These are phyloP conservation scores for Ariolimax columbianus DNA, from an alignment of 2,888 invertebrate species.

Conservation along the genomic window DNA sequence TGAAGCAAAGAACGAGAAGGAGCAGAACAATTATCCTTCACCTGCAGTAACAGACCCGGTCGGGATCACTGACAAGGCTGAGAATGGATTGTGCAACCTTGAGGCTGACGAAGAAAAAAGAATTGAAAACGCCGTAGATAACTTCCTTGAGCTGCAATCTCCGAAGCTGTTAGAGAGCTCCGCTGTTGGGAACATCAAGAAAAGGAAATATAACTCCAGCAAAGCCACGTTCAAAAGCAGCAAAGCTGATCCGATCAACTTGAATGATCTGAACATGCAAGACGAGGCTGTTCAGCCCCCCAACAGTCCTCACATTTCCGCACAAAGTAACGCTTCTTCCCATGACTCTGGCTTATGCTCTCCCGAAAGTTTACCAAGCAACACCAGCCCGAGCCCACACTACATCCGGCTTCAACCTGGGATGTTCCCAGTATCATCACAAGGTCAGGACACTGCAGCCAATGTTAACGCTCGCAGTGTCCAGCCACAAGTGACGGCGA, in stretches of 20 bases:
- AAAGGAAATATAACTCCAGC: not conserved
- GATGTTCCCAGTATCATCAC: not conserved
- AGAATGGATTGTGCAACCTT: constrained; percentile 13
- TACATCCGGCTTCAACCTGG: not conserved
- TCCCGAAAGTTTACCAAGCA: constrained; percentile 58
- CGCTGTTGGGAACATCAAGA: not conserved
- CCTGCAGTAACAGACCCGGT: not conserved
- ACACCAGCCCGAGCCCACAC: constrained; percentile 54
- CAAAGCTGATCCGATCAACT: not conserved
- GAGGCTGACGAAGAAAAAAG: constrained; percentile 44
- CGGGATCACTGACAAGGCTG: constrained; percentile 4
- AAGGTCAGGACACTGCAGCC: not conserved
- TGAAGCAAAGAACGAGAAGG: constrained; percentile 9
- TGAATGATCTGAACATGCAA: not conserved
- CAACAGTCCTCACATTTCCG: constrained; percentile 54
- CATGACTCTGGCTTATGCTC: constrained; percentile 58
- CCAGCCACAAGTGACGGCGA: not conserved
- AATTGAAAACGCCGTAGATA: constrained; percentile 45
- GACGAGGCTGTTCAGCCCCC: not conserved
- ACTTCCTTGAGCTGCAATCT: constrained; percentile 37
- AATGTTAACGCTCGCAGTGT: not conserved
- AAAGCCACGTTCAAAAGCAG: not conserved
- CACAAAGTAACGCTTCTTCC: constrained; percentile 56
- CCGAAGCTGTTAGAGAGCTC: constrained; percentile 14
- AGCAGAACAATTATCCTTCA: not conserved